Evolutionary conservation across 2,797 vertebrate species (phyloP).

Genomic region (Onychomys torridus): DNA sequence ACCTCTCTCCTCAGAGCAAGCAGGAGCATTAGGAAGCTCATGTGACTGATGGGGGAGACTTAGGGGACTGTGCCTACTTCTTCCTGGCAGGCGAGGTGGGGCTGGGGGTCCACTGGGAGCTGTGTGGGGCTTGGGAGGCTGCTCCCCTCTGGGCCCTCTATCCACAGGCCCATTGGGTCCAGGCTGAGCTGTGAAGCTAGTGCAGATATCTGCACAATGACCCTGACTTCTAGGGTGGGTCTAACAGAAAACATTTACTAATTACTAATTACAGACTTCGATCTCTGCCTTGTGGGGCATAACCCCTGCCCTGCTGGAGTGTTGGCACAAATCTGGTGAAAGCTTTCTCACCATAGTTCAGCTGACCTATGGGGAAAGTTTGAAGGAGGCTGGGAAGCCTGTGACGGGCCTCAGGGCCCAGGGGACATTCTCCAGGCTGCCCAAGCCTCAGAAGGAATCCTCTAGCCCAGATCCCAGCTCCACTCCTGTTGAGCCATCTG

Average conservation of each 20-base stretch:
- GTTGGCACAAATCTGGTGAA: neutral
- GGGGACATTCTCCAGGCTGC: neutral
- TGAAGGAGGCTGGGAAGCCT: rapidly evolving
- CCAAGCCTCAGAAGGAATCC: neutral
- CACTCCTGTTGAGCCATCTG: neutral
- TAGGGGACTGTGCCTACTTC: neutral
- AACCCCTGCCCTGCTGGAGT: neutral
- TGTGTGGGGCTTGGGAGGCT: neutral
- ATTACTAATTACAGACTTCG: neutral
- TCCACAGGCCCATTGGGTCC: neutral
- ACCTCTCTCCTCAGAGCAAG: neutral
- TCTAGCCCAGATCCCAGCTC: rapidly evolving
- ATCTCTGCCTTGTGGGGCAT: neutral
- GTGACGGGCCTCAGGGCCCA: too few species aligned
- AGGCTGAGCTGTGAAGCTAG: rapidly evolving
- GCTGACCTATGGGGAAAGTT: rapidly evolving
- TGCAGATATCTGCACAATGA: neutral
- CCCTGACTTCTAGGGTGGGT: rapidly evolving
- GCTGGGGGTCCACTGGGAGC: neutral
- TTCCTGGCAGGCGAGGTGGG: neutral
- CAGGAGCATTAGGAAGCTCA: rapidly evolving
- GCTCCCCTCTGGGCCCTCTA: rapidly evolving
- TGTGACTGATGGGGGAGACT: neutral
- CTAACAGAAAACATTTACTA: neutral
- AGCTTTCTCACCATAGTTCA: neutral